These are phyloP conservation scores for Drosophila ogumai DNA, from an alignment of 1,140 invertebrate species.

Conservation along the genomic window DNA sequence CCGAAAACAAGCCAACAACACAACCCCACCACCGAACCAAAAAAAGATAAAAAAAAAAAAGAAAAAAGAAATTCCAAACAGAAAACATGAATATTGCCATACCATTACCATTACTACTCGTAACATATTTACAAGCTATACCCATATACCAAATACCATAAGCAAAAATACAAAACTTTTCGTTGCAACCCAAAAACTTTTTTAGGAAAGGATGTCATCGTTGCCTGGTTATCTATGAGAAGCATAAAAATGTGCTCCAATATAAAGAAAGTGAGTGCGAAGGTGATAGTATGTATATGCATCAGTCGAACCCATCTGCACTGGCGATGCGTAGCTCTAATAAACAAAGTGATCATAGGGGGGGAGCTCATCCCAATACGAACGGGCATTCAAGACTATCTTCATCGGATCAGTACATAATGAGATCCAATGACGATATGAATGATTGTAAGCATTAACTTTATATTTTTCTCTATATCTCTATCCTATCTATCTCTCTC, in stretches of 20 bases:
- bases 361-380: slow-evolving; percentile 85
- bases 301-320: slow-evolving; percentile 85
- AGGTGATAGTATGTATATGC: slow-evolving; percentile 85
- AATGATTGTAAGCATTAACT: slow-evolving; percentile 85
- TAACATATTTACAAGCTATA: slow-evolving; percentile 40
- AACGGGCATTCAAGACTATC: slow-evolving; percentile 85
- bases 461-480: slow-evolving; percentile 77
- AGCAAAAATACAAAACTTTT: slow-evolving; percentile 66
- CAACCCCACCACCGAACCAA: slow-evolving; percentile 28
- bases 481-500: slow-evolving; percentile 53
- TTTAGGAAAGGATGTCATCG: slow-evolving; percentile 89
- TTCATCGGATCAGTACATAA: slow-evolving; percentile 85
- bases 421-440: slow-evolving; percentile 85
- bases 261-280: slow-evolving; percentile 98
- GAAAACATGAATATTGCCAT: slow-evolving; percentile 26
- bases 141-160: slow-evolving; percentile 45
- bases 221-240: slow-evolving; percentile 96
- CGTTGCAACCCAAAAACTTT: slow-evolving; percentile 77
- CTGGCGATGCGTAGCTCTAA: slow-evolving; percentile 85
- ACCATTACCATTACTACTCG: slow-evolving; percentile 28
- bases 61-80: slow-evolving; percentile 15
- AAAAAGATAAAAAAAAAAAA: not conserved
- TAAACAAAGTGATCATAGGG: slow-evolving; percentile 85
- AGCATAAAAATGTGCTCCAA: slow-evolving; percentile 95
- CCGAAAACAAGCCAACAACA: slow-evolving; percentile 43